Base-by-base conservation (phyloP, 2,888 invertebrate species). In the Lacanobia wlatinum region DNA sequence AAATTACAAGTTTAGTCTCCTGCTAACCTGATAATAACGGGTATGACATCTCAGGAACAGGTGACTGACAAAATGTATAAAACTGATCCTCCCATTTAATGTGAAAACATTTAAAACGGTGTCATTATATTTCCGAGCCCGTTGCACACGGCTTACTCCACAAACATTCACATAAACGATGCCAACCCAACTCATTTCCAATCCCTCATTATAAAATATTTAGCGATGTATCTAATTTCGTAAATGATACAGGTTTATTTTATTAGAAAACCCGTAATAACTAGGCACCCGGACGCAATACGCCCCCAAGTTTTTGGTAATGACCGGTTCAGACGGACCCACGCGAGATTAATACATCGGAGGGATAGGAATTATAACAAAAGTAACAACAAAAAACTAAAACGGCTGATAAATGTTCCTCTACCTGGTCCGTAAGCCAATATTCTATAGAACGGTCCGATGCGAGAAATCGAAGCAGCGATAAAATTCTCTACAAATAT, bases 201-300 rank as follows among this genome's bases (percentile, higher is more conserved):
- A 87, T 90, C 92, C 91, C 87, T 93, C 93, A 96, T 96, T 96
- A 96, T 92, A 96, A 96, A 96, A 96, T 96, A 96, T 96, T 96
- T 96, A 96, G 95, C 96, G 94, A 94, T 94, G 91, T 91, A 92
- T 92, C 95, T 94, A 95, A 96, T 96, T 96, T 95, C 85, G 90
- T 93, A 94, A 95, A 96, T 94, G 93, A 95, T 94, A 93, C 92
- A 87, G 91, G 90, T 92, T 90, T 92, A 94, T 95, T 96, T 95
- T 94, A 94, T 94, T 95, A 96, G 94, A 95, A 93, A 90, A 93
- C 88, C 91, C 91, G 89, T 96, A 96, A 96, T 96, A 95, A 95
- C 93, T 94, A 94, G 93, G 94, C 94, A 95, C 90, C 94, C 94
- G 94, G 91, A 92, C 94, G 92, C 91, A 93, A 90, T 92, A 95